phyloP scores from a whole-genome alignment of 2,888 invertebrate species.

The Cantharis flavilabris region DNA sequence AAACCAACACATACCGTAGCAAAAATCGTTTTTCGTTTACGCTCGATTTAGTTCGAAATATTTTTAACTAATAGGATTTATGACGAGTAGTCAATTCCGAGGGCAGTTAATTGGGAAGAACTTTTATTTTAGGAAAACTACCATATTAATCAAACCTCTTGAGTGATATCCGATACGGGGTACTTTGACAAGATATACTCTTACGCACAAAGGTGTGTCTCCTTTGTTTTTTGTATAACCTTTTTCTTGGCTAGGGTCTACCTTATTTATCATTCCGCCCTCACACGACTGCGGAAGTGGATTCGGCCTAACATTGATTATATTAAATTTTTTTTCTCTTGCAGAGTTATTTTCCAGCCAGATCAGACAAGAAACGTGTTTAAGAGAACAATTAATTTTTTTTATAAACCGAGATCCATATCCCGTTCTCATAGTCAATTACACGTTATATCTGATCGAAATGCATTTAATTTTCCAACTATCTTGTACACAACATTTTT shows the following conservation, averaged over 20 bases:
- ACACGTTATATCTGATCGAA: background rate
- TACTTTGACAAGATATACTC: background rate
- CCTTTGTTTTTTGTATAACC: background rate
- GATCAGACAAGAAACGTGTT: background rate
- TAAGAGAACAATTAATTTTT: background rate
- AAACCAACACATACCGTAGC: background rate
- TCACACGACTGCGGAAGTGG: background rate
- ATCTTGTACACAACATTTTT: slow-evolving; percentile 5
- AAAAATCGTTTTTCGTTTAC: background rate
- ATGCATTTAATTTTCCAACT: slow-evolving; percentile 12
- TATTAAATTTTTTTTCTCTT: background rate
- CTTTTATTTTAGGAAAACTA: background rate
- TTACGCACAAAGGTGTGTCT: background rate
- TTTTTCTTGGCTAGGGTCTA: background rate
- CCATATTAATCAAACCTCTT: background rate
- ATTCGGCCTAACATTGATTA: background rate
- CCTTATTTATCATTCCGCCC: background rate
- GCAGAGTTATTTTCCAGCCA: background rate
- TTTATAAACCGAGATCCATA: background rate
- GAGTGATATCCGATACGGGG: background rate
- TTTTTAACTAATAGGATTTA: background rate
- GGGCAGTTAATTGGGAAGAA: background rate
- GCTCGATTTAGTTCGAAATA: background rate
- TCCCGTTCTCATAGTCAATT: background rate
- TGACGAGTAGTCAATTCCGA: background rate